Base-by-base conservation (phyloP, 1,140 invertebrate species). In the Brachionus paranguensis region DNA sequence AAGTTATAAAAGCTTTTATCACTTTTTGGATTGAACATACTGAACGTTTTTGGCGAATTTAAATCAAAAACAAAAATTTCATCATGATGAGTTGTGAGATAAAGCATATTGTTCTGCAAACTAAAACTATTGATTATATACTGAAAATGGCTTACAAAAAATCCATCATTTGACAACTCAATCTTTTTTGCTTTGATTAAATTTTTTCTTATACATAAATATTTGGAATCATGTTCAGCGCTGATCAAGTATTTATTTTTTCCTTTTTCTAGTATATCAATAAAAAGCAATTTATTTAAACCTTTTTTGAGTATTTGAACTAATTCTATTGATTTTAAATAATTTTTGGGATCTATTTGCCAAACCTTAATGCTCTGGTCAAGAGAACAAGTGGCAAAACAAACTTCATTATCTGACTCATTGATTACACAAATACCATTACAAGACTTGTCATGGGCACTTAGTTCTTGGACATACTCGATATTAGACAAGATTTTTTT, bases 21-120 rank as follows among this genome's bases (percentile, higher is more conserved):
- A 47, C 29, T 47, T 8, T 4, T 64, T 1, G 29, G 20, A 64
- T 60, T 37, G 0, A 33, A 8, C 11, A 33, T 37, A 14, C 7
- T 12, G 7, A 81, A 68, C 24, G 60, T 65, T 45, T n/a, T 64
- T 17, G 27, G 2, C 4, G 7, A n/a, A 24, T 11, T 60, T 29
- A 81, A 27, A 3, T 81, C 78, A 33, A 81, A 45, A 7, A 64
- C 53, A 14, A 81, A 81, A 29, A 68, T 45, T 68, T 81, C 78
- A 68, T 68, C 64, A 41, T 64, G 53, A 20, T 33, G 17, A 1
- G 43, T 45, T 10, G 64, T 60, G 1, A 81, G 7, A 37, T 64
- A 81, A 20, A 79, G 41, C 45, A 55, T 33, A 3, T 41, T 64
- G 17, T 47, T 50, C 12, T 4, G 8, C 29, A 81, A 29, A 33